phyloP scores from a whole-genome alignment of 2,888 invertebrate genomes.

The Acutogordius australiensis region DNA sequence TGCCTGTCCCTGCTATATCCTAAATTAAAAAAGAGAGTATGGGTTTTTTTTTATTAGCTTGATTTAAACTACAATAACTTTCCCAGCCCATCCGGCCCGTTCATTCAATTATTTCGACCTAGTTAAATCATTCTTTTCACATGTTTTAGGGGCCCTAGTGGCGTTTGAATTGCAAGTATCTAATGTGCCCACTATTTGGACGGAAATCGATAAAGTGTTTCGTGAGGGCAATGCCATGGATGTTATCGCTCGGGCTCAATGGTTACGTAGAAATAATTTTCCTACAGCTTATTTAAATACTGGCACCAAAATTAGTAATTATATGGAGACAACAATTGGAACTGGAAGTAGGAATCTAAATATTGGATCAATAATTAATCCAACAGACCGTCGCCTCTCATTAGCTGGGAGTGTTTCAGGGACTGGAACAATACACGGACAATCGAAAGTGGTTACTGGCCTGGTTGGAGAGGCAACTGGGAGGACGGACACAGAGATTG shows the following conservation, averaged over 20 bases:
- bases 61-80: not conserved
- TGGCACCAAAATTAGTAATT: too few relatives aligned
- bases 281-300: not conserved
- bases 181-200: not conserved
- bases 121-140: not conserved
- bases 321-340: too few relatives aligned
- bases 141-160: not conserved
- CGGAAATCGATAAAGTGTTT: not conserved
- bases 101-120: too few relatives aligned
- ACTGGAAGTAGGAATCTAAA: too few relatives aligned
- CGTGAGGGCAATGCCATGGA: not conserved
- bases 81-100: too few relatives aligned
- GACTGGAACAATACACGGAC: too few relatives aligned
- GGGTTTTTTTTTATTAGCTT: not conserved
- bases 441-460: too few relatives aligned
- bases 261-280: not conserved
- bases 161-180: constrained; percentile 2
- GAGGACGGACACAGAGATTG: too few relatives aligned
- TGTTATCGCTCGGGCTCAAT: not conserved
- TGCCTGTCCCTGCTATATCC: not conserved
- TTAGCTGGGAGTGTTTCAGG: too few relatives aligned
- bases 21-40: not conserved
- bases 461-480: too few relatives aligned
- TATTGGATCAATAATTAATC: too few relatives aligned
- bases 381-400: too few relatives aligned